Percentiles rank a stretch among this genome's conserved stretches.
Conservation (phyloP, 2,888 invertebrate genomes). For the Aplocera efformata region DNA sequence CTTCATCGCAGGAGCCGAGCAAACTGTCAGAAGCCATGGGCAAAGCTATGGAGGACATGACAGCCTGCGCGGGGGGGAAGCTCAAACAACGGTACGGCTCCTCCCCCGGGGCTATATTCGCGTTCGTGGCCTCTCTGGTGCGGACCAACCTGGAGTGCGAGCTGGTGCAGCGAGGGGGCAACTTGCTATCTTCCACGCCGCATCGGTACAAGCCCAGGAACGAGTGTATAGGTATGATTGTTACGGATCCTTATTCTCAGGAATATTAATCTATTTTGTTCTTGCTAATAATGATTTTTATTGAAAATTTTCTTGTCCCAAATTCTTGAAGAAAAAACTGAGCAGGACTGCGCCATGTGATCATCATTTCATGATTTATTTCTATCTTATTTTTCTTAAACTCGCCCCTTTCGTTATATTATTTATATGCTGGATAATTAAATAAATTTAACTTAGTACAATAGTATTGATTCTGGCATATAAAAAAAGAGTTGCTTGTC, state of each 20-base stretch:
- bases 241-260: too few relatives aligned
- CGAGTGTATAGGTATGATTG: conserved; percentile 42
- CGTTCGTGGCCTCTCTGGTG: conserved; percentile 93
- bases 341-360: too few relatives aligned
- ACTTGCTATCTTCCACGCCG: conserved; percentile 75
- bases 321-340: background rate
- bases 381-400: too few relatives aligned
- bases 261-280: too few relatives aligned
- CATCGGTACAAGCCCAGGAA: conserved; percentile 74
- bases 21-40: conserved; percentile 93
- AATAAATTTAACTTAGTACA: too few relatives aligned
- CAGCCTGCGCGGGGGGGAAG: conserved; percentile 90
- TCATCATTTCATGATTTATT: too few relatives aligned
- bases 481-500: too few relatives aligned
- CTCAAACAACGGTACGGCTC: conserved; percentile 84
- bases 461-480: too few relatives aligned
- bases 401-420: too few relatives aligned
- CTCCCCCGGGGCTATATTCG: conserved; percentile 83
- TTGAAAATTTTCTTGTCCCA: too few relatives aligned
- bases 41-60: conserved; percentile 96
- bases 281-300: too few relatives aligned
- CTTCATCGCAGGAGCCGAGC: conserved; percentile 78
- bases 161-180: conserved; percentile 93
- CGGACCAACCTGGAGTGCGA: conserved; percentile 96
- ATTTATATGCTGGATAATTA: too few relatives aligned